phyloP scores from a whole-genome alignment of 2,113 vertebrate genomes.

The Lutjanus erythropterus region DNA sequence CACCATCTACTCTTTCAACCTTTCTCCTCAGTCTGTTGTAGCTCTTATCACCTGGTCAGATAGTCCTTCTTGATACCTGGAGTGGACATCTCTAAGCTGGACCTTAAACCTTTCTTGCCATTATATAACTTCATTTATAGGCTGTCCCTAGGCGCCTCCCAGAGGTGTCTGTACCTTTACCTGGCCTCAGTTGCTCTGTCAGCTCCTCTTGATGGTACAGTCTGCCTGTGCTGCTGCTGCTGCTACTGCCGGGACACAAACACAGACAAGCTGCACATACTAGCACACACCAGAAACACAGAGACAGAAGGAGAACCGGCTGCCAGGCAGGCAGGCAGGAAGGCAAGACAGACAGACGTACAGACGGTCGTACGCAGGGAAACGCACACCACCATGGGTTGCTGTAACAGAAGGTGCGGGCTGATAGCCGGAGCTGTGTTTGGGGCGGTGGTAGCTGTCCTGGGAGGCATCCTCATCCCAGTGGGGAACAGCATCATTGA shows the following conservation, averaged over 20 bases:
- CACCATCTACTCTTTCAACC: not conserved
- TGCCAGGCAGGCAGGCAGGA: slow-evolving; percentile 53
- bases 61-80: slow-evolving; percentile 28
- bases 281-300: slow-evolving; percentile 41
- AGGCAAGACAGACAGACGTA: slow-evolving; percentile 30
- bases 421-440: slow-evolving; percentile 86
- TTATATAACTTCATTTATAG: slow-evolving; percentile 37
- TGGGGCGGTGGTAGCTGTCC: slow-evolving; percentile 85
- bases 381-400: slow-evolving; percentile 75
- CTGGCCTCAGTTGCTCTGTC: slow-evolving; percentile 60
- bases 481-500: slow-evolving; percentile 87
- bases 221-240: slow-evolving; percentile 42
- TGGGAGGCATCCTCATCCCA: slow-evolving; percentile 92
- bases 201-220: slow-evolving; percentile 51
- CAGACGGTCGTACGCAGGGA: slow-evolving; percentile 46
- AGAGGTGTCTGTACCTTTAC: slow-evolving; percentile 61
- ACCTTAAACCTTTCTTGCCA: slow-evolving; percentile 36
- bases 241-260: slow-evolving; percentile 42
- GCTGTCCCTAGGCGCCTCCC: slow-evolving; percentile 1
- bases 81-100: not conserved
- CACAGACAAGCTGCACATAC: slow-evolving; percentile 51
- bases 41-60: slow-evolving; percentile 47
- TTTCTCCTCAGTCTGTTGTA: not conserved
- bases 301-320: slow-evolving; percentile 67
- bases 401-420: slow-evolving; percentile 81